Evolutionary conservation across 2,888 invertebrate genomes (phyloP), one percentile per base, ranked within the genome.

Genomic region (Amphipyra tragopoginis): DNA sequence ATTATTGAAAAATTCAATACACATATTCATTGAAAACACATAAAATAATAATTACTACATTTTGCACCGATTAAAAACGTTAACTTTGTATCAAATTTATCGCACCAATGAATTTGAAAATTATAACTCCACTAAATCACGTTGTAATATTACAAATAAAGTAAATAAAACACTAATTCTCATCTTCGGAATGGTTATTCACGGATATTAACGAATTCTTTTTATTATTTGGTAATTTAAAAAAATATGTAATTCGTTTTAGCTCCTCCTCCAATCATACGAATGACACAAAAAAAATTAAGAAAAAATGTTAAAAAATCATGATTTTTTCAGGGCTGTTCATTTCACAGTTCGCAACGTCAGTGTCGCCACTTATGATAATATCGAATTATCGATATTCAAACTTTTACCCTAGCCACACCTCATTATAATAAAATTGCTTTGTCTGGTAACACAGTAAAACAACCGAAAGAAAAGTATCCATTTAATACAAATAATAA

Each of bases 21-120:
- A 88, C 88, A 83, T 88, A 86, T 86, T 86, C 88, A 91, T 90
- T 84, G 84, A 84, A 86, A 87, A 86, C 81, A 81, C 81, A 64
- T 69, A 66, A 67, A 66, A 56, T 73, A 74, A 21, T 48, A 57
- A 43, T 49, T 63, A 50, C 86, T 86, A 86, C 86, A 88, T 87
- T 78, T 71, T 82, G 71, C 78, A 82, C 78, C 60, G 69, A 76
- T 75, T 78, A 60, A 60, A 61, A 63, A 68, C 73, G 65, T 50
- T 65, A 65, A 54, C 71, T 74, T n/a, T 63, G 60, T 63, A 74
- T 43, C 47, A 54, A 80, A 79, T 81, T 73, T 75, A 75, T 71
- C 76, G 75, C 82, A 83, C 75, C 62, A 82, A 73, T 59, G 65
- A 79, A 71, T 79, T 70, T 71, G 51, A 59, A 56, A 56, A 63